phyloP scores from a whole-genome alignment of 2,797 vertebrate genomes.

The Eulemur albifrons region DNA sequence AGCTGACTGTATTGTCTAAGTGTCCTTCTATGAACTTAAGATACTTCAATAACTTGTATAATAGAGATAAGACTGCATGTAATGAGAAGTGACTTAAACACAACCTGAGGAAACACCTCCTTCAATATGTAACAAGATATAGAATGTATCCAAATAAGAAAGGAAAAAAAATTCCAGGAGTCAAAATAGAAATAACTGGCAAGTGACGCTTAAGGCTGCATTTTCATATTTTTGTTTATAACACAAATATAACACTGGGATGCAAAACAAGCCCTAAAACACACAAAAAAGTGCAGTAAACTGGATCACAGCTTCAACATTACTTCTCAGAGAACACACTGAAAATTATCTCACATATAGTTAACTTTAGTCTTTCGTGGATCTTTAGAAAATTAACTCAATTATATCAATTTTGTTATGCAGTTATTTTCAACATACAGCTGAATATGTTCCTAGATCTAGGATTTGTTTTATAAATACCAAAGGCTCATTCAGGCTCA shows the following conservation, averaged over 20 bases:
- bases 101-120: neutral
- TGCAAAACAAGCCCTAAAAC: neutral
- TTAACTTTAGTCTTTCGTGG: neutral
- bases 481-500: neutral
- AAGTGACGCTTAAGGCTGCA: neutral
- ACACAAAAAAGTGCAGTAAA: neutral
- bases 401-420: neutral
- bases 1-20: neutral
- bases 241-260: neutral
- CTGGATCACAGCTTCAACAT: neutral
- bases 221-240: neutral
- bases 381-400: conserved; percentile 6
- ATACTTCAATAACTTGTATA: neutral
- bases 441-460: neutral
- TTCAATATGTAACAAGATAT: neutral
- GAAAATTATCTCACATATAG: neutral
- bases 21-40: neutral
- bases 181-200: neutral
- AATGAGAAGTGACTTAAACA: neutral
- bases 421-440: conserved; percentile 31
- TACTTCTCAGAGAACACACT: conserved; percentile 2
- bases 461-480: conserved; percentile 7
- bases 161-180: neutral
- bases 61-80: neutral
- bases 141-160: neutral